A percentile compares a stretch with the other conserved stretches of the same genome.
Conservation (phyloP, 1,140 invertebrate genomes). For the fruit fly (Drosophila melanogaster) region DNA sequence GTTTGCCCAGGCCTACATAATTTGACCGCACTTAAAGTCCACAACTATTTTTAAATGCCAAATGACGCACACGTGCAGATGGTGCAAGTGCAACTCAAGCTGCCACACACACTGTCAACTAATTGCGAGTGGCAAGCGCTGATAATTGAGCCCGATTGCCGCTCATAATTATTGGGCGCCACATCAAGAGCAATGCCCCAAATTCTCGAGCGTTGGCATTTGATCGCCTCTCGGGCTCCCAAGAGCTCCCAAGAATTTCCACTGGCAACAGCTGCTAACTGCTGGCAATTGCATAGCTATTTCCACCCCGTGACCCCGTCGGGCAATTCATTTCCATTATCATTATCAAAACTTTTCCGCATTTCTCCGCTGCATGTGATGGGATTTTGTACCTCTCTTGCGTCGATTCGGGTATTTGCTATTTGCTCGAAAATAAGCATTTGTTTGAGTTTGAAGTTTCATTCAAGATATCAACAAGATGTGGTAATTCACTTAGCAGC, state of each 20-base stretch:
- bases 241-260: conserved; percentile 24
- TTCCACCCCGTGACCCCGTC: conserved; percentile 18
- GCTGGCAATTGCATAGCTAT: conserved; percentile 47
- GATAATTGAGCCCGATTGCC: conserved; percentile 59
- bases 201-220: conserved; percentile 46
- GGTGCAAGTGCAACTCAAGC: conserved; percentile 35
- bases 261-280: conserved; percentile 69
- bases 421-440: neutral
- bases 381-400: conserved; percentile 7
- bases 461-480: neutral
- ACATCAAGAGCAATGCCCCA: conserved; percentile 33
- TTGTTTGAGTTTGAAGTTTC: neutral
- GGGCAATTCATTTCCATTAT: conserved; percentile 80
- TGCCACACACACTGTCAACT: conserved; percentile 47
- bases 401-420: neutral
- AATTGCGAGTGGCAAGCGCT: conserved; percentile 58
- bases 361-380: conserved; percentile 49
- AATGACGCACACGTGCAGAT: conserved; percentile 25
- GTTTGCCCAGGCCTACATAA: conserved; percentile 63
- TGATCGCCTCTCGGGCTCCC: conserved; percentile 33
- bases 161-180: conserved; percentile 56
- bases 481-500: no score
- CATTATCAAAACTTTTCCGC: conserved; percentile 76
- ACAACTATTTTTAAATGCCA: conserved; percentile 38
- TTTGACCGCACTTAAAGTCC: conserved; percentile 56